These are phyloP conservation scores for Plusia festucae DNA, from an alignment of 2,888 invertebrate genomes.

Conservation along the genomic window DNA sequence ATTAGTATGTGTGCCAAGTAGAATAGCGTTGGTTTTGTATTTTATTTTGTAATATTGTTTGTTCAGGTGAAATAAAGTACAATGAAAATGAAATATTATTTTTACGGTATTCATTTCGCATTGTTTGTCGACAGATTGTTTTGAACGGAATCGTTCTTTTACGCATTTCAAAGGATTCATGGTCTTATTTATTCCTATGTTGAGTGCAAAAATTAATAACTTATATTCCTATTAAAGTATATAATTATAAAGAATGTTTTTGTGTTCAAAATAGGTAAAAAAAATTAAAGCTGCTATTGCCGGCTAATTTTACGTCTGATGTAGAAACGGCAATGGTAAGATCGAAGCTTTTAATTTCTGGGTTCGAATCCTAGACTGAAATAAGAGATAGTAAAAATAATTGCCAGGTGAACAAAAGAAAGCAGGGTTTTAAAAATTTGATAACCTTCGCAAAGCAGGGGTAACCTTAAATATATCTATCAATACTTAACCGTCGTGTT, in stretches of 20 bases:
- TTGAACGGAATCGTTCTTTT: neutral
- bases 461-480: no score
- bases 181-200: neutral
- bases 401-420: neutral
- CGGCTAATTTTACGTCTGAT: neutral
- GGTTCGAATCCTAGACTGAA: conserved; percentile 1
- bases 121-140: conserved; percentile 15
- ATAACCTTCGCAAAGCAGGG: no score
- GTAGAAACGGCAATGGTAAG: no score
- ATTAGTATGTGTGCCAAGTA: conserved; percentile 14
- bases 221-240: neutral
- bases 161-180: neutral
- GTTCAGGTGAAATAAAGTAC: conserved; percentile 25
- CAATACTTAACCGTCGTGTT: no score
- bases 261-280: no score
- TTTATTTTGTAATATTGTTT: conserved; percentile 16
- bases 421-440: no score
- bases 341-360: neutral
- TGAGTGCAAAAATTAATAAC: conserved; percentile 1
- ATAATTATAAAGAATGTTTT: neutral
- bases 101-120: conserved; percentile 21
- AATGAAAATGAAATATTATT: conserved; percentile 26
- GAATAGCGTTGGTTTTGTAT: conserved; percentile 15
- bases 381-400: neutral
- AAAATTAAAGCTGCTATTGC: no score